Conservation (phyloP, 2,888 invertebrate genomes). For the Xestia c-nigrum region DNA sequence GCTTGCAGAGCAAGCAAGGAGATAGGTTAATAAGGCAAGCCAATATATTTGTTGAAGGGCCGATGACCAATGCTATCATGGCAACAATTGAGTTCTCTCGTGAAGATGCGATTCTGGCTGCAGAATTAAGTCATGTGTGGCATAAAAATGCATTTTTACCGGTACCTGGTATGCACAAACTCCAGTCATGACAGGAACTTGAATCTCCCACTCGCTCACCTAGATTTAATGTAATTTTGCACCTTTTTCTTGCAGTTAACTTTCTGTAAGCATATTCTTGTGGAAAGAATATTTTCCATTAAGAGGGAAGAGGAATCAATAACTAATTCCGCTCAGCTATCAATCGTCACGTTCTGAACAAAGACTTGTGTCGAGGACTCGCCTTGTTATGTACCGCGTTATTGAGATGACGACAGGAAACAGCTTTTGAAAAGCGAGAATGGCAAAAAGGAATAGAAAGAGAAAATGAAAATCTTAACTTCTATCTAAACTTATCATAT, state of each 20-base stretch:
- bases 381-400: conserved; percentile 8
- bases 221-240: not conserved
- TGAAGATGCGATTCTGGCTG: too few species aligned
- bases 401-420: not conserved
- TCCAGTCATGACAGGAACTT: not conserved
- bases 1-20: too few species aligned
- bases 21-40: too few species aligned
- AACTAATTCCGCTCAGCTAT: conserved; percentile 54
- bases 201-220: not conserved
- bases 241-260: not conserved
- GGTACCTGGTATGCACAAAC: too few species aligned
- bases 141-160: too few species aligned
- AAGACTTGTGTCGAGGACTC: conserved; percentile 11
- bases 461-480: not conserved
- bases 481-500: too few species aligned
- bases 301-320: conserved; percentile 48
- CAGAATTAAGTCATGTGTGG: too few species aligned
- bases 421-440: not conserved
- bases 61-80: too few species aligned
- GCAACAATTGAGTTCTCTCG: too few species aligned
- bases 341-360: conserved; percentile 59
- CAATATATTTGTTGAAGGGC: too few species aligned
- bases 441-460: not conserved
- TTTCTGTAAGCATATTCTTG: conserved; percentile 7
- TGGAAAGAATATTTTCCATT: conserved; percentile 26